Base-by-base conservation (phyloP, 2,113 vertebrate genomes). In the Gavia stellata region DNA sequence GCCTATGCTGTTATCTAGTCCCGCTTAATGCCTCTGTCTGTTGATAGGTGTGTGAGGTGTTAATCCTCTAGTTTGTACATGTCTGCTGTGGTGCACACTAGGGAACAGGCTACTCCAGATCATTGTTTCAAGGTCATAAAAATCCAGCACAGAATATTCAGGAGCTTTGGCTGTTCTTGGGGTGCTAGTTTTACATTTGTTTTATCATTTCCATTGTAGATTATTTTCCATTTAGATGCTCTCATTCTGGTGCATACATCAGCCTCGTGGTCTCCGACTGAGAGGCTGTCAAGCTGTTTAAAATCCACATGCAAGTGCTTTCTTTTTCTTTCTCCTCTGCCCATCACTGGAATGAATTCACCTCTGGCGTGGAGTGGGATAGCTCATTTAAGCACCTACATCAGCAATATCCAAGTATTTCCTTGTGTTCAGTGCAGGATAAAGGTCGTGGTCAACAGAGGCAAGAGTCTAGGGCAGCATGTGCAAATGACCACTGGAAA, bases 41-140 rank as follows among this genome's bases (percentile, higher is more conserved):
- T 95, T 97, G 97, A 94, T 97, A 96, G 97, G 97, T 97, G 94
- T 94, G 91, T 93, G 97, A 97, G 91, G 96, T 97, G 96, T 95
- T 97, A 97, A 97, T 97, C 96, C 96, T 92, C 84, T 88, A 31
- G 83, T 91, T 94, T 85, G 82, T 97, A 86, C 81, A 81, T 84
- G 81, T 92, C 94, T 95, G 77, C 87, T 78, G 71, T 50, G 74
- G 92, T 71, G 94, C 92, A 45, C 73, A 3, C 80, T 49, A 63
- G 96, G 94, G 83, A 96, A 44, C 65, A 44, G 62, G 67, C 72
- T 82, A 88, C 66, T 90, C 63, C 77, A 67, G 81, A 88, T 95
- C 91, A 40, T 94, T 95, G 87, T 95, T 97, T 95, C 97, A 97
- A 96, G 94, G 96, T 97, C 92, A 73, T 85, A 89, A 93, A 90